phyloP scores from a whole-genome alignment of 2,797 vertebrate genomes.

The Myripristis murdjan region DNA sequence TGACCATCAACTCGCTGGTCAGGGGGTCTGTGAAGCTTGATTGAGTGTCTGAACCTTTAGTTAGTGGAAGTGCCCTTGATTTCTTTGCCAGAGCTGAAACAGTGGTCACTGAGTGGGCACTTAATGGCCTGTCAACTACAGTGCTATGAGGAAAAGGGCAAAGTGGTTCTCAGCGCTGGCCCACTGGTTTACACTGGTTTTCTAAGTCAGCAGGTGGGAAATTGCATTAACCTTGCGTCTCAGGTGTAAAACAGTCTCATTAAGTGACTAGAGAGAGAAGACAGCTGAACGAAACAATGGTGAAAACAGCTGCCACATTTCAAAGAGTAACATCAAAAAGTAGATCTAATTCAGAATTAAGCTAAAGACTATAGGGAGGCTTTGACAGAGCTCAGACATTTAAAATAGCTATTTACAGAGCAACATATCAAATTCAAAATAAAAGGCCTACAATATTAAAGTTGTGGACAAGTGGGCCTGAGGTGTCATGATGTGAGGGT shows the following conservation, averaged over 20 bases:
- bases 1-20: background rate
- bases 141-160: conserved; percentile 30
- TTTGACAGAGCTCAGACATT: too few relatives aligned
- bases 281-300: too few relatives aligned
- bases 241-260: conserved; percentile 22
- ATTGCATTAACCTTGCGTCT: conserved; percentile 18
- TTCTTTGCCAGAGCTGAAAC: conserved; percentile 10
- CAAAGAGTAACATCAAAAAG: too few relatives aligned
- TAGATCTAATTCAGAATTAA: too few relatives aligned
- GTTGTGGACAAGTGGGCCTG: too few relatives aligned
- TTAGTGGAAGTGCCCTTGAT: conserved; percentile 3
- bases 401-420: too few relatives aligned
- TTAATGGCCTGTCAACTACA: conserved; percentile 31
- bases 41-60: conserved; percentile 23
- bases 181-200: too few relatives aligned
- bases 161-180: conserved; percentile 34
- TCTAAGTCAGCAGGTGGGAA: conserved; percentile 38
- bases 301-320: too few relatives aligned
- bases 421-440: too few relatives aligned
- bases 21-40: conserved; percentile 10
- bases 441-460: too few relatives aligned
- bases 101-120: conserved; percentile 17
- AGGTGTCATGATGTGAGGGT: too few relatives aligned
- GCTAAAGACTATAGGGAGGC: too few relatives aligned
- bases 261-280: conserved; percentile 9